Conservation (phyloP, 2,888 invertebrate genomes). For the Polietes domitor region DNA sequence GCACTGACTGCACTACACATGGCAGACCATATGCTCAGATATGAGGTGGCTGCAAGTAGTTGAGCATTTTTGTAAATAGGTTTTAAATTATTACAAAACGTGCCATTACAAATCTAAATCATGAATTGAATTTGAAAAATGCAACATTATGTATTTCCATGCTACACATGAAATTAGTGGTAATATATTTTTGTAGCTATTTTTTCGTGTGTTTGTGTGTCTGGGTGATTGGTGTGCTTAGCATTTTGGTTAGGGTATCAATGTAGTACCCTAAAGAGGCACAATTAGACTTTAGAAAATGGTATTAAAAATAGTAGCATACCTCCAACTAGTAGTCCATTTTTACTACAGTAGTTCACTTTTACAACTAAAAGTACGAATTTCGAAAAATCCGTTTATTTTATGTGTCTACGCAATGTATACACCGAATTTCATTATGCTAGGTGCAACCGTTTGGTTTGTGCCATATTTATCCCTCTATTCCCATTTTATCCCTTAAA, state of each 20-base stretch:
- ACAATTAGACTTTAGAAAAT: background rate
- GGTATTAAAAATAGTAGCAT: too few relatives aligned
- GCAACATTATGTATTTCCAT: conserved; percentile 27
- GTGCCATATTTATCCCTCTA: too few relatives aligned
- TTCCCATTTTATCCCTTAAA: too few relatives aligned
- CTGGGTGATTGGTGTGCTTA: background rate
- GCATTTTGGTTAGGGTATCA: background rate
- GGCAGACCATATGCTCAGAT: background rate
- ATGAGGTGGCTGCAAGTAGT: conserved; percentile 37
- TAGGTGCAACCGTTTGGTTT: too few relatives aligned
- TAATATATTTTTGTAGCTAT: background rate
- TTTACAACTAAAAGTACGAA: too few relatives aligned
- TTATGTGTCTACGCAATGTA: too few relatives aligned
- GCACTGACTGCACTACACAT: background rate
- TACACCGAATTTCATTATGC: too few relatives aligned
- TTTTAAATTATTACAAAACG: conserved; percentile 66
- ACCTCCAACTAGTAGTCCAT: too few relatives aligned
- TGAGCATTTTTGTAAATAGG: conserved; percentile 53
- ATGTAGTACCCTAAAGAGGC: background rate
- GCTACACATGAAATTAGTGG: conserved; percentile 38
- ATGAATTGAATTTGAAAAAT: conserved; percentile 51
- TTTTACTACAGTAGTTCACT: too few relatives aligned
- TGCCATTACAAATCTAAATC: conserved; percentile 59
- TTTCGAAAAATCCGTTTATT: too few relatives aligned
- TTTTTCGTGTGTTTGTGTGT: background rate